Evolutionary conservation across 2,888 invertebrate genomes (phyloP).

Genomic region (Dysmachus trigonus): DNA sequence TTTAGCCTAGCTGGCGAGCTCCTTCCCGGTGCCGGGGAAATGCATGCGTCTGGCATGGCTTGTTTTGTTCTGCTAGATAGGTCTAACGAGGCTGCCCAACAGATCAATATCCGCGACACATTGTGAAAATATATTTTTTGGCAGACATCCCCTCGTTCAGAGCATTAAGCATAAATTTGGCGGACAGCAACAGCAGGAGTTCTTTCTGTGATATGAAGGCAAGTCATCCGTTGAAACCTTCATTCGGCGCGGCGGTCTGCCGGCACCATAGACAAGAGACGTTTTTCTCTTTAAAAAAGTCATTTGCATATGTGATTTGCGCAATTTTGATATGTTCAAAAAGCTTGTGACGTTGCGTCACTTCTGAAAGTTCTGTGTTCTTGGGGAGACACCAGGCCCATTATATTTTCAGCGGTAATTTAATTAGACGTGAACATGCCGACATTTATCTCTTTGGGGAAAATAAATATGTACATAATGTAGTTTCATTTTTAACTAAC

Average conservation of each 20-base stretch:
- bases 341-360: background rate
- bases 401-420: background rate
- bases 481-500: too few species aligned
- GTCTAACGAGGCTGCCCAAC: background rate
- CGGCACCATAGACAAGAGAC: background rate
- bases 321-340: background rate
- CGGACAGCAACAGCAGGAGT: background rate
- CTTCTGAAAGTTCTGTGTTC: background rate
- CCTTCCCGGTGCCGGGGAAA: background rate
- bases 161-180: background rate
- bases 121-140: conserved; percentile 19
- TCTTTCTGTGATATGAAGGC: background rate
- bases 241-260: background rate
- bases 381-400: background rate
- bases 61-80: background rate
- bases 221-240: background rate
- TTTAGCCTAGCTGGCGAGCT: background rate
- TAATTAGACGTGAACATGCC: background rate
- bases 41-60: background rate
- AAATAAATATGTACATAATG: too few species aligned
- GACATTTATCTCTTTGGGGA: background rate
- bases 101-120: conserved; percentile 7
- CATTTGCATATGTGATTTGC: background rate
- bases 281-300: background rate
- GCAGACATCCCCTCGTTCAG: background rate